Percentiles rank a stretch among this genome's conserved stretches.
phyloP scores from a whole-genome alignment of 2,888 invertebrate genomes.

The Monochamus alternatus region DNA sequence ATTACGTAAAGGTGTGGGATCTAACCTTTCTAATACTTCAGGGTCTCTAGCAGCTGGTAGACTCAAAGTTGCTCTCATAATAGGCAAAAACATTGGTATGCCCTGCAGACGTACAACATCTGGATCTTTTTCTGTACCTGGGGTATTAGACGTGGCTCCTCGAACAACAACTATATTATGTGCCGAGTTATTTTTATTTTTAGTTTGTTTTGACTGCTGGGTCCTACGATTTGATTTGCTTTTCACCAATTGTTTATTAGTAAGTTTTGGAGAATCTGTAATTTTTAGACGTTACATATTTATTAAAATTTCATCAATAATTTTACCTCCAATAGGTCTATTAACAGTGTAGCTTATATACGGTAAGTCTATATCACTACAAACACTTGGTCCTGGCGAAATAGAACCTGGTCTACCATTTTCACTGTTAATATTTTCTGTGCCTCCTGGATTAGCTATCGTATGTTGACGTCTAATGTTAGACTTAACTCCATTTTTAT shows the following conservation, averaged over 20 bases:
- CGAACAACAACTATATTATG: slow-evolving; percentile 90
- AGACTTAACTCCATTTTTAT: slow-evolving; percentile 51
- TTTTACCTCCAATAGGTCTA: slow-evolving; percentile 85
- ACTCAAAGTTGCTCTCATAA: slow-evolving; percentile 91
- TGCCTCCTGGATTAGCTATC: slow-evolving; percentile 68
- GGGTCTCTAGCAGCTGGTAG: slow-evolving; percentile 89
- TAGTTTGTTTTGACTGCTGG: slow-evolving; percentile 70
- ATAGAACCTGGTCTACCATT: slow-evolving; percentile 80
- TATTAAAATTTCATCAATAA: neutral
- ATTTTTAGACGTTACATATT: slow-evolving; percentile 11
- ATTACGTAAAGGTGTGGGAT: slow-evolving; percentile 78
- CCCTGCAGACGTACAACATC: slow-evolving; percentile 81
- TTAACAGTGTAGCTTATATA: slow-evolving; percentile 94
- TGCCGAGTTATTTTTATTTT: slow-evolving; percentile 71
- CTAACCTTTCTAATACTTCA: slow-evolving; percentile 86
- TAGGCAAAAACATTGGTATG: slow-evolving; percentile 94
- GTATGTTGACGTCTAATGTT: slow-evolving; percentile 68
- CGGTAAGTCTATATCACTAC: slow-evolving; percentile 90
- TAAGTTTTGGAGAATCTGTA: slow-evolving; percentile 87
- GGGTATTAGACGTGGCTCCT: slow-evolving; percentile 76
- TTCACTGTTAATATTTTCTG: slow-evolving; percentile 60
- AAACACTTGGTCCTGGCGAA: slow-evolving; percentile 91
- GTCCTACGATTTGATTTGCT: slow-evolving; percentile 59
- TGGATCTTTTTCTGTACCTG: slow-evolving; percentile 80
- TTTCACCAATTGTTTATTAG: slow-evolving; percentile 74